Base-by-base conservation (phyloP, 1,140 invertebrate species). In the Drosophila tristis region DNA sequence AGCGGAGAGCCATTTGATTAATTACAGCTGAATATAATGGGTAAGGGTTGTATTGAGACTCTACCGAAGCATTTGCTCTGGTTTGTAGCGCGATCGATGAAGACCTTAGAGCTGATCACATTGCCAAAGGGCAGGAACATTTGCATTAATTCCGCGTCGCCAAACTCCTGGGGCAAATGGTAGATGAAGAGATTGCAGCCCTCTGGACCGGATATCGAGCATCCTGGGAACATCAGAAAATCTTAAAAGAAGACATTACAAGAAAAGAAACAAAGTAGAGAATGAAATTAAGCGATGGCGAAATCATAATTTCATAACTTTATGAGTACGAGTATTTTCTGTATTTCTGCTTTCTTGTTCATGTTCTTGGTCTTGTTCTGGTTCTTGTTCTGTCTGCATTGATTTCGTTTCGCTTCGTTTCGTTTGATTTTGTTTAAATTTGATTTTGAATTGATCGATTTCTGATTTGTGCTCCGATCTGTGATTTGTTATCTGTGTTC, bases 101-200 rank as follows among this genome's bases (percentile, higher is more conserved):
- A 99, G 67, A 99, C 99, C 95, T 99, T 99, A 90, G 98, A 99
- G 93, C 97, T 99, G 93, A 99, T 99, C 90, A 99, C 98, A 93
- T 98, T 99, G 78, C 99, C 99, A 93, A 99, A 99, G 49, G 98
- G 98, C 85, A 99, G 94, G 93, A 99, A 99, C 98, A 99, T 99
- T 94, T 99, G 98, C 95, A 99, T 99, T 90, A 99, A 95, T 93
- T 99, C 99, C 55, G 96, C 95, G 92, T 99, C 99, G 23, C 98
- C 98, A 92, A 99, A 99, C 93, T 99, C 99, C 93, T 99, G 98
- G 59, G 99, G 99, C 93, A 99, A 95, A 94, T 99, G 99, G 94
- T 99, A 99, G 93, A 99, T 99, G 95, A 99, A 99, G 73, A 99
- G 95, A 93, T 99, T 99, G 94, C 98, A 99, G 92, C 99, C 99